Evolutionary conservation across 2,797 vertebrate genomes (phyloP).

Genomic region (Enteromius thamalakanensis): DNA sequence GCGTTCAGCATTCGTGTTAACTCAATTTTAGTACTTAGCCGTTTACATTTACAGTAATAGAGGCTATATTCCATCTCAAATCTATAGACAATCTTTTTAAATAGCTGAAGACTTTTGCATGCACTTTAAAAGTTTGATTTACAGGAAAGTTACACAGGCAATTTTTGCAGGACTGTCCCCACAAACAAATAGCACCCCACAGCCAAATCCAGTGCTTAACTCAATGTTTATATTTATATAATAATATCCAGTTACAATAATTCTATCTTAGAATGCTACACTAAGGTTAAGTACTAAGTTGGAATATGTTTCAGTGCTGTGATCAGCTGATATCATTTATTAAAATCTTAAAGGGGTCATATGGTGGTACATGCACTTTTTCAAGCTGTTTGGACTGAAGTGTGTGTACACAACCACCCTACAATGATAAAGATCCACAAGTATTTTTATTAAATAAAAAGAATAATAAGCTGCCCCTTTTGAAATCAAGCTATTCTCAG

Average conservation of each 20-base stretch:
- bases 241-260: not conserved
- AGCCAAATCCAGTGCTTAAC: not conserved
- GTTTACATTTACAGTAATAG: constrained; percentile 8
- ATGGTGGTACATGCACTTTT: too few species aligned
- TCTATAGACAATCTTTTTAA: not conserved
- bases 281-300: not conserved
- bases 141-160: not conserved
- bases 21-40: constrained; percentile 4
- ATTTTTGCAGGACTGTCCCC: not conserved
- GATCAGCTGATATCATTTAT: not conserved
- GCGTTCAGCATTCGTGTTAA: not conserved
- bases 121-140: not conserved
- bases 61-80: not conserved
- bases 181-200: too few species aligned
- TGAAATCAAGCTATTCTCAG: too few species aligned
- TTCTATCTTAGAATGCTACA: not conserved
- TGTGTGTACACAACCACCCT: too few species aligned
- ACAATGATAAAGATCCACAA: too few species aligned
- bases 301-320: not conserved
- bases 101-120: constrained; percentile 9
- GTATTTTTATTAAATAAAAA: too few species aligned
- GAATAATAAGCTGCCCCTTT: too few species aligned
- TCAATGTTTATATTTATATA: not conserved
- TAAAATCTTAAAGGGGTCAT: not conserved
- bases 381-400: too few species aligned